Conservation (phyloP, 1,140 invertebrate species). For the Brachionus rotundiformis region DNA sequence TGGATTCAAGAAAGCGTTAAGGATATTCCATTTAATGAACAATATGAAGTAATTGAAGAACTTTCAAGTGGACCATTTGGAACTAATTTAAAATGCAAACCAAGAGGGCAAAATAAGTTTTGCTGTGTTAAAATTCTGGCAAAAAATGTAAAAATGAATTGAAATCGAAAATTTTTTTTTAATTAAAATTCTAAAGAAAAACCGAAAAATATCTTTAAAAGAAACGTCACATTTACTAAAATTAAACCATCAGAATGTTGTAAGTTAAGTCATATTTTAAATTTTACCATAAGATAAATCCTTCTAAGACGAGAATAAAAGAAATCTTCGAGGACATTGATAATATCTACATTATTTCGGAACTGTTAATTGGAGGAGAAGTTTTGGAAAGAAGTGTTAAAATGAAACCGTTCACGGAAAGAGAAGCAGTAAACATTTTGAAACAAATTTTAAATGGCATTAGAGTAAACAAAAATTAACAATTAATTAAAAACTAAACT, state of each 20-base stretch:
- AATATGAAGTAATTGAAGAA: conserved; percentile 28
- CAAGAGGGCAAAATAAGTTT: conserved; percentile 25
- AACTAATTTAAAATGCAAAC: conserved; percentile 40
- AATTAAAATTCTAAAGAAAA: conserved; percentile 31
- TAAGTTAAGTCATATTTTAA: background rate
- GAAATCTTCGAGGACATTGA: conserved; percentile 15
- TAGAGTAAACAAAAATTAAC: background rate
- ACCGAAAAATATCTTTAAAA: conserved; percentile 4
- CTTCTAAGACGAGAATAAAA: conserved; percentile 1
- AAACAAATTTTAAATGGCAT: conserved; percentile 47
- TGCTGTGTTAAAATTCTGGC: conserved; percentile 41
- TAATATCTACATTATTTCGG: conserved; percentile 45
- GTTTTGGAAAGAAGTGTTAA: conserved; percentile 22
- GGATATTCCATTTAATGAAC: conserved; percentile 28
- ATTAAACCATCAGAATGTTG: conserved; percentile 41
- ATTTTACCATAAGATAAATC: background rate
- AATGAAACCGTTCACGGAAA: conserved; percentile 4
- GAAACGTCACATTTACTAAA: conserved; percentile 42
- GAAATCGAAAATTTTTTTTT: background rate
- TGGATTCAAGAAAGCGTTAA: conserved; percentile 45
- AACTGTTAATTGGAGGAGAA: conserved; percentile 29
- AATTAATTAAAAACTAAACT: background rate
- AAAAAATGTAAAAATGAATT: conserved; percentile 3
- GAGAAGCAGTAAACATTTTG: conserved; percentile 36
- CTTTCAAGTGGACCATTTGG: conserved; percentile 49